Base-by-base conservation (phyloP, 1,140 invertebrate genomes). In the Onthophagus taurus region DNA sequence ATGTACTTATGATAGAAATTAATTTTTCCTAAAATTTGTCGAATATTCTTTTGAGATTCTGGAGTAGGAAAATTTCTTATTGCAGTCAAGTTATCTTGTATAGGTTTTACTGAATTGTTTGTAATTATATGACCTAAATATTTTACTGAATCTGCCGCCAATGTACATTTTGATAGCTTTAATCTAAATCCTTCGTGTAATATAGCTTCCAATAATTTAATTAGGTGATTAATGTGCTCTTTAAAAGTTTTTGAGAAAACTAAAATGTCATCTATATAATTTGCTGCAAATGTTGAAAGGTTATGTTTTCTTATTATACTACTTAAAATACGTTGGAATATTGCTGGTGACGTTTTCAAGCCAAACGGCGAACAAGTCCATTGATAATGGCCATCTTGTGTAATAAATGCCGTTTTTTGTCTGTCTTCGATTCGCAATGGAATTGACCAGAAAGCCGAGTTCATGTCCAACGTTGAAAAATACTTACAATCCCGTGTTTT, bases 391-490 rank as follows among this genome's bases (percentile, higher is more conserved):
- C 35, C 19, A 4, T 37, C 35, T 20, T 37, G 35, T 18, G 35
- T 37, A 16, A 37, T 14, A 13, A 37, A 37, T 18, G 9, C 35
- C 13, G 35, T 37, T 20, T 37, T 37, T 7, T 19, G 13, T 37
- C 35, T 37, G 13, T 16, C 35, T 37, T 37, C 14, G 13, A 37
- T 37, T 14, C 19, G 14, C 35, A 37, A 7, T 37, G 19, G 58
- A n/a, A n/a, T n/a, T n/a, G n/a, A n/a, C n/a, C n/a, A n/a, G n/a
- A n/a, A n/a, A n/a, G n/a, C n/a, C n/a, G n/a, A 61, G 47, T 61
- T 64, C 31, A 64, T 58, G 35, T 63, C 61, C 3, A 65, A 31
- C 16, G 45, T 56, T 14, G 60, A 36, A 26, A 59, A 65, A 34
- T 45, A 63, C 33, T 51, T 59, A 20, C 54, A 64, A 31, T 57